Conservation (phyloP, 2,113 vertebrate species). For the Lagopus leucura region DNA sequence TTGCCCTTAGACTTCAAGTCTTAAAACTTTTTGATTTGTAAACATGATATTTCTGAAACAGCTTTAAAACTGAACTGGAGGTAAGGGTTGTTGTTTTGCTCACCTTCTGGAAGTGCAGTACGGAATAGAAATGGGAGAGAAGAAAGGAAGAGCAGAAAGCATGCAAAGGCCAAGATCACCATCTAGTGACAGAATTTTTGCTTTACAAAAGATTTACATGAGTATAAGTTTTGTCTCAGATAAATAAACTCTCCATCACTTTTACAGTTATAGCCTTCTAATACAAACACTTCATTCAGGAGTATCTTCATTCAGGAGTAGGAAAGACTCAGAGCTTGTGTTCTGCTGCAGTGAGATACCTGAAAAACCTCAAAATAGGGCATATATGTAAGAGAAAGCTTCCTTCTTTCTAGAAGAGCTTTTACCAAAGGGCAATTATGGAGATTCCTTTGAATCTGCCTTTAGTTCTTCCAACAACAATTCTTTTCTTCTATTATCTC, state of each 20-base stretch:
- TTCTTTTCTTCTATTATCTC: not conserved
- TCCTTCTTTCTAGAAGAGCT: not conserved
- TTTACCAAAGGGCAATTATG: not conserved
- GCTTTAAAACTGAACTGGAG: not conserved
- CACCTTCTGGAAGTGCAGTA: fast-evolving
- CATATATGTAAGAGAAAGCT: not conserved
- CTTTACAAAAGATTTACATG: not conserved
- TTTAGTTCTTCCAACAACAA: not conserved
- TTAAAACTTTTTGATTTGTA: not conserved
- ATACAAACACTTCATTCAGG: not conserved
- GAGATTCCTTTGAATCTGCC: not conserved
- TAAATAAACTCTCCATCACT: not conserved
- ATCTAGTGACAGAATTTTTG: slow-evolving; percentile 24
- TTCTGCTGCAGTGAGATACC: not conserved
- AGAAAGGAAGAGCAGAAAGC: not conserved
- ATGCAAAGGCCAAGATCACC: slow-evolving; percentile 5
- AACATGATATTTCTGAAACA: not conserved
- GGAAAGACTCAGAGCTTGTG: fast-evolving
- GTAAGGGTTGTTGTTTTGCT: not conserved
- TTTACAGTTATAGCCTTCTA: not conserved
- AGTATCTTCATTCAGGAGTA: not conserved
- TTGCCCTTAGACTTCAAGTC: not conserved
- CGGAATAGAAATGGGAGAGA: fast-evolving
- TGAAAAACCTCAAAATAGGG: not conserved
- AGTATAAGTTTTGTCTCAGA: fast-evolving